Base-by-base conservation (phyloP, 2,113 vertebrate genomes). In the Aphelocoma coerulescens region DNA sequence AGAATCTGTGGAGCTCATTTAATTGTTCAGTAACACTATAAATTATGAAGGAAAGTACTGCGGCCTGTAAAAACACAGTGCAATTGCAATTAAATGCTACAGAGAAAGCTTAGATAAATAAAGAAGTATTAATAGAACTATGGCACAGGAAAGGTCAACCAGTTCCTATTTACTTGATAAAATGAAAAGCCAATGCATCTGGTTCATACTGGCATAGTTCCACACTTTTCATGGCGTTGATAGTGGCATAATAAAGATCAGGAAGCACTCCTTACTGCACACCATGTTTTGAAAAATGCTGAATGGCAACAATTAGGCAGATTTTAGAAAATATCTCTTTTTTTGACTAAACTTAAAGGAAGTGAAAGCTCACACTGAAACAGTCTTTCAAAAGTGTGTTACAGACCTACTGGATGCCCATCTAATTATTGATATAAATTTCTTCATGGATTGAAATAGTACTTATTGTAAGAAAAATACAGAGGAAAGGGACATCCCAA, bases 61-160 rank as follows among this genome's bases (percentile, higher is more conserved):
- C 68, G 62, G 69, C 88, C 73, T 44, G 37, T 96, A 89, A 57
- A 27, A 75, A 77, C 37, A 80, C 37, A 74, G 43, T 62, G 57
- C 48, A 82, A 75, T 33, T 82, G 35, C 76, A 96, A 89, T 95
- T 95, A 96, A 91, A 87, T 79, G 59, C 85, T 91, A 51, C 58
- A 67, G 86, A 95, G 73, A 57, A 95, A 51, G 32, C 78, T 68
- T 44, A 90, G 69, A 93, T 95, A 92, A 94, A 96, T 91, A 95
- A 93, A 95, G 57, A 61, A 75, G 54, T 90, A 88, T 58, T 78
- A 93, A 91, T 89, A 78, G 72, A 82, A 76, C 19, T 76, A 41
- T 33, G 49, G 28, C 37, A 94, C 55, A 61, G 54, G 90, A 82
- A 91, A 88, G 66, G 76, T 93, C 85, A 95, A 22, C 35, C 82